These are phyloP conservation scores for Archocentrus centrarchus DNA, from an alignment of 2,113 vertebrate genomes.

Conservation along the genomic window DNA sequence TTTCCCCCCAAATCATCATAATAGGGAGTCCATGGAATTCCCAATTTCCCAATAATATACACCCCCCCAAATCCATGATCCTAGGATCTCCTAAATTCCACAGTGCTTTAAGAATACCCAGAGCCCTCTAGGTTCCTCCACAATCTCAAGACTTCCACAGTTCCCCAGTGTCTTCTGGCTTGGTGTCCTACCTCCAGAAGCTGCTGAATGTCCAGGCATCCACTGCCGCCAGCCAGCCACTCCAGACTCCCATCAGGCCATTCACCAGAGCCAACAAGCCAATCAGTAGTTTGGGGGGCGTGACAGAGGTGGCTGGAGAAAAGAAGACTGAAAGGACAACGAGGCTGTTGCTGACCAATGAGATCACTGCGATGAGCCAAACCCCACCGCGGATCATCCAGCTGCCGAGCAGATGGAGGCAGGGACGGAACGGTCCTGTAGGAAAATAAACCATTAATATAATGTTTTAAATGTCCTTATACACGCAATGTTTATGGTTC, in stretches of 20 bases:
- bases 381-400: slow-evolving; percentile 92
- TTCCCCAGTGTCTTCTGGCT: too few relatives aligned
- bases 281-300: slow-evolving; percentile 86
- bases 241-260: slow-evolving; percentile 86
- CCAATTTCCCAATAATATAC: background rate
- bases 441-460: background rate
- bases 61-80: background rate
- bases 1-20: background rate
- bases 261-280: slow-evolving; percentile 88
- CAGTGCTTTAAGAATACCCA: background rate
- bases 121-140: background rate
- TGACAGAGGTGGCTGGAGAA: slow-evolving; percentile 73
- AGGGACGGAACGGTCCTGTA: slow-evolving; percentile 92
- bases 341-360: slow-evolving; percentile 87
- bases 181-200: slow-evolving; percentile 82
- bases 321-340: slow-evolving; percentile 87
- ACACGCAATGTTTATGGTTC: background rate
- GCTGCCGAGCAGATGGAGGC: slow-evolving; percentile 90
- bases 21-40: background rate
- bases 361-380: slow-evolving; percentile 87
- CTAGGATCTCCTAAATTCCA: background rate
- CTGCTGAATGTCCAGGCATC: slow-evolving; percentile 89
- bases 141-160: too few relatives aligned
- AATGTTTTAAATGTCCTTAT: background rate
- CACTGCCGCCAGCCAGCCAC: slow-evolving; percentile 84